Conservation (phyloP, 1,140 invertebrate genomes). For the Berghia stephanieae region DNA sequence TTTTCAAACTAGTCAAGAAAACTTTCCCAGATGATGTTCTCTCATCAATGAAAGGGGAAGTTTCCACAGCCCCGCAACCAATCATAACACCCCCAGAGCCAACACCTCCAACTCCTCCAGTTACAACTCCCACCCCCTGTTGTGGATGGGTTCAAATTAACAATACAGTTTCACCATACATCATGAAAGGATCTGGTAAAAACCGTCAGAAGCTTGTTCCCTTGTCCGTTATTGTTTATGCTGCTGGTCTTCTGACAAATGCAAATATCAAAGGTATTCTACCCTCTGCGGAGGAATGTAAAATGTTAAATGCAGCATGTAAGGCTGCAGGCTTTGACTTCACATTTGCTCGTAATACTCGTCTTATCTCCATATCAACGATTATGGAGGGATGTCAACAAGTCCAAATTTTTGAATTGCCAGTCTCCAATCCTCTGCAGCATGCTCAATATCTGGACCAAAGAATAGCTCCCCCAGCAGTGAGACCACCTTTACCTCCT, state of each 20-base stretch:
- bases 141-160: slow-evolving; percentile 95
- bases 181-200: slow-evolving; percentile 70
- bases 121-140: slow-evolving; percentile 30
- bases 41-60: slow-evolving; percentile 73
- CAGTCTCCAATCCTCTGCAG: slow-evolving; percentile 58
- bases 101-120: slow-evolving; percentile 19
- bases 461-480: neutral
- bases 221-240: slow-evolving; percentile 74
- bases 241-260: slow-evolving; percentile 53
- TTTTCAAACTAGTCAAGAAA: slow-evolving; percentile 75
- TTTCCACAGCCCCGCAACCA: slow-evolving; percentile 15
- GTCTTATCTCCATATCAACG: slow-evolving; percentile 53
- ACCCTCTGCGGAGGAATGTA: slow-evolving; percentile 53
- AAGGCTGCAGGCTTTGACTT: slow-evolving; percentile 60
- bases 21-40: slow-evolving; percentile 83
- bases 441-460: slow-evolving; percentile 59
- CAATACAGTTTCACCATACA: slow-evolving; percentile 92
- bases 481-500: neutral
- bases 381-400: slow-evolving; percentile 47
- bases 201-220: slow-evolving; percentile 88
- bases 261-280: slow-evolving; percentile 42
- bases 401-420: slow-evolving; percentile 55
- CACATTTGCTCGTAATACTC: slow-evolving; percentile 55
- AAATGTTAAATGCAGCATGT: slow-evolving; percentile 58
- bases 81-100: neutral